Evolutionary conservation across 2,797 vertebrate genomes (phyloP).

Genomic region (Gambusia yucatana): DNA sequence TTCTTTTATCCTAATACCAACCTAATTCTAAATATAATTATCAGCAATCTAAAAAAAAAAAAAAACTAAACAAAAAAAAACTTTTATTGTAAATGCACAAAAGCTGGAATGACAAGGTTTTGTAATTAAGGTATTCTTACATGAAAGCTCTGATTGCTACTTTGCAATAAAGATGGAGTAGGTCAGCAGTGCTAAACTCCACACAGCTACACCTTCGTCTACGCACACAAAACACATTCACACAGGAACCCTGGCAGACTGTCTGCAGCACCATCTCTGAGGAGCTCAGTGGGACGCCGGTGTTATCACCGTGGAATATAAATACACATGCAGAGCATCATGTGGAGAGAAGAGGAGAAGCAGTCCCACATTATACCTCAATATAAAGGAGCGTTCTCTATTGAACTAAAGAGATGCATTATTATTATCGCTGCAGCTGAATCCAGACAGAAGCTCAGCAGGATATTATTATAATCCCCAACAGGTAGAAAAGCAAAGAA

Average conservation of each 20-base stretch:
- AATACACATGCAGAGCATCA: slow-evolving; percentile 24
- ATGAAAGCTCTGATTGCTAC: slow-evolving; percentile 58
- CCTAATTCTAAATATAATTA: neutral
- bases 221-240: neutral
- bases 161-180: slow-evolving; percentile 46
- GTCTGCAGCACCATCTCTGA: slow-evolving; percentile 17
- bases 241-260: slow-evolving; percentile 19
- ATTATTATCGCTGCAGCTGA: slow-evolving; percentile 39
- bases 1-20: neutral
- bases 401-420: slow-evolving; percentile 42
- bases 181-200: slow-evolving; percentile 21
- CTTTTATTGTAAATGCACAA: too few species aligned
- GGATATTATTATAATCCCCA: slow-evolving; percentile 69
- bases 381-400: slow-evolving; percentile 39
- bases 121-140: slow-evolving; percentile 51
- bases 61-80: neutral
- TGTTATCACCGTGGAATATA: slow-evolving; percentile 41
- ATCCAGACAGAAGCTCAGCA: slow-evolving; percentile 45
- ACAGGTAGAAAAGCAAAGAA: slow-evolving; percentile 61
- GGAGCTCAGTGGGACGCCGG: slow-evolving; percentile 22
- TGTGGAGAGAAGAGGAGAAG: slow-evolving; percentile 9
- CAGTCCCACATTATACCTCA: slow-evolving; percentile 33
- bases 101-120: slow-evolving; percentile 39
- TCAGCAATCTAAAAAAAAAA: neutral
- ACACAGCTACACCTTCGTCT: slow-evolving; percentile 6